A percentile compares a stretch with the other conserved stretches of the same genome.
Conservation (phyloP, 2,888 invertebrate genomes). For the Heteromurus nitidus region DNA sequence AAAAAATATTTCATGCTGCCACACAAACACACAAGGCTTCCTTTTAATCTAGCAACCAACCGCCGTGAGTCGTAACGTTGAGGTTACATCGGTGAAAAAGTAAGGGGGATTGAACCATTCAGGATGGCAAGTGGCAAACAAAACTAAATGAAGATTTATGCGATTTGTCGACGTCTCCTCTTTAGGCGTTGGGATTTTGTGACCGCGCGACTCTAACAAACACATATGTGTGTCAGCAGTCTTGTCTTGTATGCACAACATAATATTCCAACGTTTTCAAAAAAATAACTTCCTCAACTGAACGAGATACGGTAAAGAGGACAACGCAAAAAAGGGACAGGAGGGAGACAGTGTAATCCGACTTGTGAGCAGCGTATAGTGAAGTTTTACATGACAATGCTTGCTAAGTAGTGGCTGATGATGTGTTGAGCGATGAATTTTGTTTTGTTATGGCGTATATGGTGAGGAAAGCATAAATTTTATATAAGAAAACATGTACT, state of each 20-base stretch:
- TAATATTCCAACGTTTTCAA: background rate
- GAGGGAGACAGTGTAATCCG: slow-evolving; percentile 6
- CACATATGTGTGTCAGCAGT: slow-evolving; percentile 20
- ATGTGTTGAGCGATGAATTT: slow-evolving; percentile 23
- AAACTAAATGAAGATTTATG: slow-evolving; percentile 58
- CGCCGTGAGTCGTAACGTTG: background rate
- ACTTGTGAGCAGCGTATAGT: background rate
- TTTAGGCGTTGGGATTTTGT: slow-evolving; percentile 42
- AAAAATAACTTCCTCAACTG: slow-evolving; percentile 11
- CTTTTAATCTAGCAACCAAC: slow-evolving; percentile 40
- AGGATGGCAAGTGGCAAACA: slow-evolving; percentile 57
- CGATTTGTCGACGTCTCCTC: slow-evolving; percentile 51
- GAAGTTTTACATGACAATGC: slow-evolving; percentile 34
- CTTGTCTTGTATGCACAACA: background rate
- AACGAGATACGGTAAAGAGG: background rate
- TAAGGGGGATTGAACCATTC: slow-evolving; percentile 40
- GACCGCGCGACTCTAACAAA: slow-evolving; percentile 24
- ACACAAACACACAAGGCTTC: background rate
- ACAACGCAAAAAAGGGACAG: slow-evolving; percentile 4
- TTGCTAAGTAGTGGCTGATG: background rate
- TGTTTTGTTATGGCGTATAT: too few species aligned
- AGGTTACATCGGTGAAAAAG: background rate
- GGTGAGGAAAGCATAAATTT: background rate
- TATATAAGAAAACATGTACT: background rate
- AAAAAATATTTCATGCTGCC: slow-evolving; percentile 32